These are phyloP conservation scores for Enteromius trimaculatus DNA, from an alignment of 2,797 vertebrate genomes.

Conservation along the genomic window DNA sequence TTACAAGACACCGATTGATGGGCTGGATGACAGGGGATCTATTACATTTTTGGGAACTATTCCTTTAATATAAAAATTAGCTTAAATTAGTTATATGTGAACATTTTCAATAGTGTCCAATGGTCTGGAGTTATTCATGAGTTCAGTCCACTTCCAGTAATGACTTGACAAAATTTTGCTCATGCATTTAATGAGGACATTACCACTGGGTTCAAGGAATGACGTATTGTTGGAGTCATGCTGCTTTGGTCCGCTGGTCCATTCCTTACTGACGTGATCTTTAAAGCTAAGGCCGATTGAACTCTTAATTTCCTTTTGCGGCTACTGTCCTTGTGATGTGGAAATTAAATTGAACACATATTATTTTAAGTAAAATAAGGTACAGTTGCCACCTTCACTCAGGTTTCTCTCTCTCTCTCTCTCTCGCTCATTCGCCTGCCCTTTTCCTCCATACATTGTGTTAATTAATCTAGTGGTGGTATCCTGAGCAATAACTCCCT, in stretches of 20 bases:
- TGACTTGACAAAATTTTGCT: constrained; percentile 17
- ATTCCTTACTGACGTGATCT: constrained; percentile 5
- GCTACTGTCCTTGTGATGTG: constrained; percentile 15
- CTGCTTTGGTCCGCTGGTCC: background rate
- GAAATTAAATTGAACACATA: constrained; percentile 42
- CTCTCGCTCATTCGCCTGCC: constrained; percentile 36
- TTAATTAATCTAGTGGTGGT: constrained; percentile 52
- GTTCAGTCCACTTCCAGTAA: constrained; percentile 5
- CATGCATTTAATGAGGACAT: constrained; percentile 44
- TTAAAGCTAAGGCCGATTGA: constrained; percentile 22
- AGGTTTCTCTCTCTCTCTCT: constrained; percentile 19
- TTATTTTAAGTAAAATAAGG: constrained; percentile 41
- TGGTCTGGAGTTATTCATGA: background rate
- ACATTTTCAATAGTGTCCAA: background rate
- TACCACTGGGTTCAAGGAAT: background rate
- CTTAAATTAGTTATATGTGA: background rate
- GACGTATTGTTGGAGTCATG: background rate
- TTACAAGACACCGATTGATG: background rate
- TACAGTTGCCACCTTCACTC: constrained; percentile 4
- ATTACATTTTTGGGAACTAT: background rate
- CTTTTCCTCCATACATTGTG: constrained; percentile 37
- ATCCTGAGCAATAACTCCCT: constrained; percentile 64
- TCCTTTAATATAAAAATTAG: background rate
- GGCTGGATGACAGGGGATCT: background rate
- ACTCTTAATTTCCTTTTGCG: constrained; percentile 34